Conservation (phyloP, 1,140 invertebrate species). For the Neuroterus valhalla region DNA sequence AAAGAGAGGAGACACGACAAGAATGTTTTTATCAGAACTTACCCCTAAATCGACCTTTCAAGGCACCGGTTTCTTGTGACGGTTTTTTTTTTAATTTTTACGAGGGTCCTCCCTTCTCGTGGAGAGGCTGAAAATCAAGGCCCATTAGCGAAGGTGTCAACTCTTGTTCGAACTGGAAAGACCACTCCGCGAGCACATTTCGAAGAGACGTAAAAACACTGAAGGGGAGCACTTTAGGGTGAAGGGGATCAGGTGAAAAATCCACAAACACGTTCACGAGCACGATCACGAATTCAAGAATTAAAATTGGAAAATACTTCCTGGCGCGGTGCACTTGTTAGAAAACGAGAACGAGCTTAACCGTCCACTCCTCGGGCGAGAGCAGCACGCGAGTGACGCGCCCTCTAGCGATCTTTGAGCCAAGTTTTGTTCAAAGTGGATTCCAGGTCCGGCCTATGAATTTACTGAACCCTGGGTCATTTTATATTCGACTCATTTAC, state of each 20-base stretch:
- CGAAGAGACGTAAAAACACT: background rate
- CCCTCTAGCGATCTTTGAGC: background rate
- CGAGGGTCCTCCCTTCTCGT: slow-evolving; percentile 5
- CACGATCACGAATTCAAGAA: background rate
- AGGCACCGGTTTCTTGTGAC: slow-evolving; percentile 14
- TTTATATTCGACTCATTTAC: background rate
- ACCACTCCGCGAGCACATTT: slow-evolving; percentile 8
- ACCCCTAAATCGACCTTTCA: background rate
- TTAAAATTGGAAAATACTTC: background rate
- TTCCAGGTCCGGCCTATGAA: background rate
- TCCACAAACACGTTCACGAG: background rate
- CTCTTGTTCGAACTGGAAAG: background rate
- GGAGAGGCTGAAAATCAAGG: slow-evolving; percentile 25
- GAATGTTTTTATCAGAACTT: background rate
- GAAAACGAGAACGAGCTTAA: background rate
- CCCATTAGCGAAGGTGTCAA: slow-evolving; percentile 21
- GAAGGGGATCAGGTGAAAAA: background rate
- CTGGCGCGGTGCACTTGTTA: background rate
- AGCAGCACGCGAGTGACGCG: background rate
- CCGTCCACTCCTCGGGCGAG: slow-evolving; percentile 8
- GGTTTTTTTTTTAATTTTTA: slow-evolving; percentile 16
- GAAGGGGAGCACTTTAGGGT: background rate
- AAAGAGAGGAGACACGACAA: background rate
- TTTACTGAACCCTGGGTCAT: background rate
- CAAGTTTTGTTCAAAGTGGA: background rate